These are phyloP conservation scores for Fragum whitleyi DNA, from an alignment of 2,888 invertebrate genomes.

Conservation along the genomic window DNA sequence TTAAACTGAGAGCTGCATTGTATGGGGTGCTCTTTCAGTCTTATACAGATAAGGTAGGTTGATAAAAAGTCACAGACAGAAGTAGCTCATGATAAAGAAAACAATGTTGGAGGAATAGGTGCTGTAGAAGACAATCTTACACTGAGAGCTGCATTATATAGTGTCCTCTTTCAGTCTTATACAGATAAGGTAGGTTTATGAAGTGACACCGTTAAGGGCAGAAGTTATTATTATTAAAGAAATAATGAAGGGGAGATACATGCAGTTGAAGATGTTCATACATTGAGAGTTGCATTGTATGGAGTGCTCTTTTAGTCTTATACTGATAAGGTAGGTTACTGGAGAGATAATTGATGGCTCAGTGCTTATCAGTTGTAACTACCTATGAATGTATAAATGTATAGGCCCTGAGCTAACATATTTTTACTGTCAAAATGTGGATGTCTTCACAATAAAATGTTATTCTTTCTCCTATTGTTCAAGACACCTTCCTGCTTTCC, in stretches of 20 bases:
- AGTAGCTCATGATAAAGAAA: conserved; percentile 58
- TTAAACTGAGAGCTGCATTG: conserved; percentile 82
- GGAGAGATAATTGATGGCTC: too few relatives aligned
- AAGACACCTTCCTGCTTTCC: too few relatives aligned
- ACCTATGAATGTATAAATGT: too few relatives aligned
- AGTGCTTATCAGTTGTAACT: too few relatives aligned
- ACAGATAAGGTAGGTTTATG: conserved; percentile 83
- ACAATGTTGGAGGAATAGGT: conserved; percentile 69
- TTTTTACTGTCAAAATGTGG: too few relatives aligned
- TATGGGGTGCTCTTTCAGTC: conserved; percentile 85
- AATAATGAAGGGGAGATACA: too few relatives aligned
- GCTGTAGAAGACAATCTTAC: conserved; percentile 83
- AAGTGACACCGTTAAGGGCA: too few relatives aligned
- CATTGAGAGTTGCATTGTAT: conserved; percentile 83
- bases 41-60: conserved; percentile 83
- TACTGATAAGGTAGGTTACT: conserved; percentile 84
- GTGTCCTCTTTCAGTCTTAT: conserved; percentile 84
- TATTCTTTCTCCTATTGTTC: too few relatives aligned
- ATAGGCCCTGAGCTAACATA: too few relatives aligned
- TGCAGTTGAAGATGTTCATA: conserved; percentile 83
- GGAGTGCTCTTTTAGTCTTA: conserved; percentile 84
- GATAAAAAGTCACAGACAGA: conserved; percentile 29
- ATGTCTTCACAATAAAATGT: too few relatives aligned
- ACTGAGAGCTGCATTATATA: conserved; percentile 83
- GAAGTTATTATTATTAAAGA: conserved; percentile 59